A percentile compares a stretch with the other conserved stretches of the same genome.
These are phyloP conservation scores for Hermetia illucens DNA, from an alignment of 1,140 invertebrate genomes.

Conservation along the genomic window DNA sequence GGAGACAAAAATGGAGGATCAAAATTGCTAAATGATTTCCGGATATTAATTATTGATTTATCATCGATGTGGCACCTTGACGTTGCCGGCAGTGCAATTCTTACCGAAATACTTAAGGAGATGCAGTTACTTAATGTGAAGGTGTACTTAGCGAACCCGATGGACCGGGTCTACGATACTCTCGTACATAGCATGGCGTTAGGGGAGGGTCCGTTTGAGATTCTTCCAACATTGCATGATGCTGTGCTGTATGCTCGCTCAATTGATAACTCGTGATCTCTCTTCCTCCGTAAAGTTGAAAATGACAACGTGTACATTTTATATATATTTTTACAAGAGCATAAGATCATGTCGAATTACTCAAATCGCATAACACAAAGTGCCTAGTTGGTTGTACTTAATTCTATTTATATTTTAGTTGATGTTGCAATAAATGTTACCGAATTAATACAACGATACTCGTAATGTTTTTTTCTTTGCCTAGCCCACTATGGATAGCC, in stretches of 20 bases:
- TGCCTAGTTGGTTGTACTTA: too few species aligned
- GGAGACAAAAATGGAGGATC: conserved; percentile 9
- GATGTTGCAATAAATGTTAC: too few species aligned
- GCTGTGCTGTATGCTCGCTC: conserved; percentile 27
- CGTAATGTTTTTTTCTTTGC: too few species aligned
- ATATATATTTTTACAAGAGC: too few species aligned
- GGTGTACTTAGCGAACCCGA: conserved; percentile 18
- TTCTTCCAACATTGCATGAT: conserved; percentile 26
- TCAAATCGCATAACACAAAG: too few species aligned
- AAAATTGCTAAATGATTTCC: conserved; percentile 9
- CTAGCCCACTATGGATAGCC: too few species aligned
- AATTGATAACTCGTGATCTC: too few species aligned
- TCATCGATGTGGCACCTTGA: conserved; percentile 24
- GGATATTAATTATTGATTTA: conserved; percentile 22
- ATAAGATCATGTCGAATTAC: too few species aligned
- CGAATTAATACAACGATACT: too few species aligned
- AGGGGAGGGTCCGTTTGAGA: conserved; percentile 24
- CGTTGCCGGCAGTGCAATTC: conserved; percentile 19
- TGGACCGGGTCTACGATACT: conserved; percentile 27
- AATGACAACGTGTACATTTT: too few species aligned
- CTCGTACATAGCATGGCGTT: conserved; percentile 25
- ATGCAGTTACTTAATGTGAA: conserved; percentile 14
- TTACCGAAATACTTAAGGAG: conserved; percentile 23
- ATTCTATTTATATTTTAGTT: too few species aligned
- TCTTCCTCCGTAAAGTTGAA: too few species aligned